Base-by-base conservation (phyloP, 2,888 invertebrate genomes). In the Stenchaetothrips biformis region DNA sequence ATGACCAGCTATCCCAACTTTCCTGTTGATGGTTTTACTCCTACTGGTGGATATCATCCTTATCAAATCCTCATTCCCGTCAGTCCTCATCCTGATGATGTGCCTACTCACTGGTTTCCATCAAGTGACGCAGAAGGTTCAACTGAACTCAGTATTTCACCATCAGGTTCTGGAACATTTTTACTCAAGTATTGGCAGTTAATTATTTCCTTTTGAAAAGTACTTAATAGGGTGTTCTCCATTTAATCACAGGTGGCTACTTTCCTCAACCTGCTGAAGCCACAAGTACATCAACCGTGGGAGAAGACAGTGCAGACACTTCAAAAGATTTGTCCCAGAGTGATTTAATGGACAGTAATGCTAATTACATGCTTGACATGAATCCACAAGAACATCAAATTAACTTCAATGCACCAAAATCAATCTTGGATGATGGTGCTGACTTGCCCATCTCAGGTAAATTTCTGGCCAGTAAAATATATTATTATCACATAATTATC, bases 361-460 rank as follows among this genome's bases (percentile, higher is more conserved):
- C 16, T 37, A 59, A 59, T 21, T 78, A 81, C 2, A 77, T 81
- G 1, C 79, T 81, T 37, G 80, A 80, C 16, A 62, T 81, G 78
- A 37, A 80, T 27, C 62, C 78, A 62, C 18, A 80, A 49, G 81
- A 82, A 62, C 80, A 74, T 49, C 81, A 77, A 79, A 83, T 85
- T 37, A 86, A 87, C 83, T 84, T 85, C 59, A 83, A 85, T 53
- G 85, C 84, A n/a, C 82, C 84, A 18, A 85, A 86, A 86, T 88
- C 88, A 84, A 84, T 89, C 81, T 89, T 90, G 83, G 85, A 87
- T 21, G 90, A 89, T 82, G 90, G 90, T 11, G 87, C 88, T 18
- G 91, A 91, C 81, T 86, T 91, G 83, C 91, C 91, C 6, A 88
- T 89, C 85, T 88, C 89, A 83, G 90, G 90, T 90, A 82, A 85